Evolutionary conservation across 2,888 invertebrate species (phyloP), one percentile per base, ranked within the genome.

Genomic region (Sthenelais limicola): DNA sequence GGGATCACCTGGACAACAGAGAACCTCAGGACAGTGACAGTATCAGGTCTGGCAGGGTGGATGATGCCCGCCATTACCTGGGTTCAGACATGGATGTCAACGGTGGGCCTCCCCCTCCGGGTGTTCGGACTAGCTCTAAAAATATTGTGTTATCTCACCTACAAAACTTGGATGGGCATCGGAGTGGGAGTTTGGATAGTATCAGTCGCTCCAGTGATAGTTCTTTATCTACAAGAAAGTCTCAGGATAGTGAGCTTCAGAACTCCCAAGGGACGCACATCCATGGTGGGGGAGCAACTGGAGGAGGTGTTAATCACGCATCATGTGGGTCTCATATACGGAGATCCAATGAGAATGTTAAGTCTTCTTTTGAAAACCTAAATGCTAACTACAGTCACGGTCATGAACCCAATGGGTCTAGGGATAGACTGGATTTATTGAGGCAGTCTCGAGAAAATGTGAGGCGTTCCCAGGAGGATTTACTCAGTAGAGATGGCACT

Each of bases 101-200:
- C 30, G 26, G 38, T 18, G 18, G 28, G 4, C 48, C 67, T 12
- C 49, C 73, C n/a, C 68, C 54, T 4, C 33, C 56, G 5, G 68
- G 68, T 18, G n/a, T 68, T 15, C 38, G 73, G 21, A 49, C 68
- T 7, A 68, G 73, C 49, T 73, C 73, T 24, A 68, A 68, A 32
- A 73, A 73, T 47, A 62, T 73, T 12, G 62, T 62, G n/a, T 33
- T 73, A n/a, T 35, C 72, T 3, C 66, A 72, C 67, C 38, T 70
- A 21, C 28, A 21, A 3, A 38, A 47, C 2, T 12, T 48, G 24
- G 69, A 28, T 12, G 67, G 35, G 2, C 49, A 51, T 33, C 66
- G 43, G 9, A 38, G 38, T 15, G 66, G 66, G 3, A 67, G 67
- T 43, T 21, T 66, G 26, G 72, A 72, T 26, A 72, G 66, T 24